Base-by-base conservation (phyloP, 2,797 vertebrate species). In the Sorex maritimensis region DNA sequence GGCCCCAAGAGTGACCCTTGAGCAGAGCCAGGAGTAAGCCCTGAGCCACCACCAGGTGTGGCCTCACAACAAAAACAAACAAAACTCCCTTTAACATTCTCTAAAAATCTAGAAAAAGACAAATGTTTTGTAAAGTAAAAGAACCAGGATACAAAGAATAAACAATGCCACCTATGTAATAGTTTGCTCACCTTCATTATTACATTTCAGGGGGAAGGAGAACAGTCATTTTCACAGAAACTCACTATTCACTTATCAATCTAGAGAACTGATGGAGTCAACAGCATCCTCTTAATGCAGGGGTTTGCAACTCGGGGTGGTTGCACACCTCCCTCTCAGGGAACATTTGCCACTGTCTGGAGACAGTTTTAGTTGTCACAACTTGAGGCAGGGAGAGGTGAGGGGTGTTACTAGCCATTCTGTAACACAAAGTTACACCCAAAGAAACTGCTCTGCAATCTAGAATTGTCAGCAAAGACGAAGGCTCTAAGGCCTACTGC, bases 311-410 rank as follows among this genome's bases (percentile, higher is more conserved):
- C 19, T 41, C 58, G 61, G 52, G 19, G 1, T 71, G 4, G 79
- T 6, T 65, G 38, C 38, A n/a, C 5, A 41, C 8, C 23, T 17
- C 30, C 8, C 72, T 72, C 58, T 46, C 41, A 63, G 38, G 41
- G n/a, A 80, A 91, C 38, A 93, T 55, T 8, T 71, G 79, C 41
- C 44, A 89, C 44, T 63, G 11, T 78, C 34, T 81, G 17, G 30
- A 94, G 28, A 88, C 30, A 84, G 87, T 91, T 92, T 75, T 93
- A 61, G 73, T 5, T 71, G n/a, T 63, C 26, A 75, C 46, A 72
- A 85, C 55, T 77, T 92, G 34, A 85, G 49, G 46, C 67, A 88
- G 68, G 68, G 52, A 86, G 38, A 90, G 13, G 26, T 23, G 13
- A 93, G 3, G 12, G 38, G 79, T 55, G 23, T 5, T 90, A 63